These are phyloP conservation scores for Trichomycterus rosablanca DNA, from an alignment of 2,113 vertebrate genomes.

Conservation along the genomic window DNA sequence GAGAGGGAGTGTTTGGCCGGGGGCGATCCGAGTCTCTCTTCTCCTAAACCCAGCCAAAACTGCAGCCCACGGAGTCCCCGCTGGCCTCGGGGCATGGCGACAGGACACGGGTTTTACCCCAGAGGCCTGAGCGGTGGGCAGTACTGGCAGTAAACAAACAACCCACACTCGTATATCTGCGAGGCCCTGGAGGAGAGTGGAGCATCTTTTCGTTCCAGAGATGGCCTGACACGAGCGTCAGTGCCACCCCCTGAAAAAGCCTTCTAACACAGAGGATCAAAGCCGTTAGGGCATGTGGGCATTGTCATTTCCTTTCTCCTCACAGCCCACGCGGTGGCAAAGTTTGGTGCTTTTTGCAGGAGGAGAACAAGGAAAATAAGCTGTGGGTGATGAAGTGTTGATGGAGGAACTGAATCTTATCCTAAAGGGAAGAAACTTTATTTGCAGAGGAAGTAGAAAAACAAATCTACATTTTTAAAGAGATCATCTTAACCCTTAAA, in stretches of 20 bases:
- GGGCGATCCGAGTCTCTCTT: constrained; percentile 33
- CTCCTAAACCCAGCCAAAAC: constrained; percentile 30
- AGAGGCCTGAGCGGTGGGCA: constrained; percentile 53
- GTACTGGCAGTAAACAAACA: constrained; percentile 65
- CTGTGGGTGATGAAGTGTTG: constrained; percentile 53
- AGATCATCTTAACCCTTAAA: too few species aligned
- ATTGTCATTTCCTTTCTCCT: constrained; percentile 55
- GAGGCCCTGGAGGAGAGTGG: constrained; percentile 57
- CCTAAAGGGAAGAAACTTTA: constrained; percentile 58
- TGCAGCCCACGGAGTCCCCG: constrained; percentile 49
- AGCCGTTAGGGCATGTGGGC: constrained; percentile 55
- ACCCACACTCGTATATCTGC: constrained; percentile 57
- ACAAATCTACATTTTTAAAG: constrained; percentile 39
- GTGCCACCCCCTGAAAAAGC: constrained; percentile 34
- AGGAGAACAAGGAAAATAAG: constrained; percentile 56
- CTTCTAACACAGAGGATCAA: constrained; percentile 54
- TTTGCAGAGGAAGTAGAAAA: constrained; percentile 47
- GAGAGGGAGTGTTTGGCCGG: constrained; percentile 11
- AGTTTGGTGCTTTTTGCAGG: constrained; percentile 38
- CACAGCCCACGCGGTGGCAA: constrained; percentile 48
- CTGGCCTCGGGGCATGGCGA: constrained; percentile 47
- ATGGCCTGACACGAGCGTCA: constrained; percentile 44
- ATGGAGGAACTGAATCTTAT: constrained; percentile 49
- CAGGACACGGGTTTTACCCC: constrained; percentile 54
- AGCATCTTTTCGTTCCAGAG: constrained; percentile 33